Evolutionary conservation across 2,113 vertebrate genomes (phyloP).

Genomic region (Pterophyllum scalare): DNA sequence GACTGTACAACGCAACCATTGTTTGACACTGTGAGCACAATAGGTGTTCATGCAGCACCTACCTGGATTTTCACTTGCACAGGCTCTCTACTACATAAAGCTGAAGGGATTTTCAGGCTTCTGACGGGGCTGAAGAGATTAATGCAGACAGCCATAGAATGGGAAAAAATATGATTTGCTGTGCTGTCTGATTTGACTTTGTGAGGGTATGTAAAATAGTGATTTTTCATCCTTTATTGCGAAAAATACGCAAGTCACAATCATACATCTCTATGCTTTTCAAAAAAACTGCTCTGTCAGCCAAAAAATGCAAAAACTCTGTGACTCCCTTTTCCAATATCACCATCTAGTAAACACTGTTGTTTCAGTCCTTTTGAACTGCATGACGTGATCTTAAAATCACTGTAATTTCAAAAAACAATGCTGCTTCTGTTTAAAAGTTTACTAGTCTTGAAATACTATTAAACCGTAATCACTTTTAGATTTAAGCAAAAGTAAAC

Average conservation of each 20-base stretch:
- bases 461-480: background rate
- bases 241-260: constrained; percentile 19
- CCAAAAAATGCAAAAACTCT: constrained; percentile 14
- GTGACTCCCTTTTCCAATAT: background rate
- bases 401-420: constrained; percentile 5
- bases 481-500: background rate
- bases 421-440: background rate
- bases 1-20: constrained; percentile 24
- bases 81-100: background rate
- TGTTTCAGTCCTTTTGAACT: background rate
- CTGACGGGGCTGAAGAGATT: constrained; percentile 20
- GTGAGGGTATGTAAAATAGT: constrained; percentile 27
- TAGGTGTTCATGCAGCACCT: constrained; percentile 6
- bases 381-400: background rate
- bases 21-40: constrained; percentile 39
- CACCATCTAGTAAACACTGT: constrained; percentile 12
- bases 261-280: background rate
- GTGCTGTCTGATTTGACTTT: constrained; percentile 12
- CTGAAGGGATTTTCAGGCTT: constrained; percentile 30
- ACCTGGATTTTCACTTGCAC: constrained; percentile 38
- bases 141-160: constrained; percentile 24
- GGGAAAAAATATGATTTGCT: constrained; percentile 40
- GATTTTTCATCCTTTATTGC: constrained; percentile 24
- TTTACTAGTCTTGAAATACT: background rate
- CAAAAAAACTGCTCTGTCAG: constrained; percentile 20